Conservation (phyloP, 2,888 invertebrate genomes). For the Byasa hedistus region DNA sequence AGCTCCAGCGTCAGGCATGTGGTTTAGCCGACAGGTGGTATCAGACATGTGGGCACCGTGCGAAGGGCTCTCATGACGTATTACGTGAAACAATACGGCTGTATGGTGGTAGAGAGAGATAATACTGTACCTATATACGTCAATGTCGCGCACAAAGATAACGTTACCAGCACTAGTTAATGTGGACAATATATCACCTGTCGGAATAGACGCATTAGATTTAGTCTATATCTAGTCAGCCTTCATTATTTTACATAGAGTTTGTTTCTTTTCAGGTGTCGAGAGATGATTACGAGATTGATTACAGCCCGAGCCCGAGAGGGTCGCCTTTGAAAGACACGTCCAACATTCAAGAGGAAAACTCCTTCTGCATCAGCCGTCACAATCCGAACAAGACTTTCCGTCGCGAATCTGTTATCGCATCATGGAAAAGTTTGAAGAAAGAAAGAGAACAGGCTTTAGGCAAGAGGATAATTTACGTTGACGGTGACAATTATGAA, state of each 20-base stretch:
- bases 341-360: conserved; percentile 69
- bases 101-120: conserved; percentile 53
- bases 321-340: conserved; percentile 73
- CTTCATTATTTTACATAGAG: conserved; percentile 34
- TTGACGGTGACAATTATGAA: conserved; percentile 67
- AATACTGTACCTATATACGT: conserved; percentile 37
- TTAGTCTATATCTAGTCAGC: conserved; percentile 21
- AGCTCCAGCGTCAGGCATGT: conserved; percentile 44
- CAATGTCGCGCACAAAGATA: conserved; percentile 51
- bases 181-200: conserved; percentile 46
- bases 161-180: conserved; percentile 58
- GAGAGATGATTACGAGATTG: conserved; percentile 71
- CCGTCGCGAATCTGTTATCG: conserved; percentile 73
- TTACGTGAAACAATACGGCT: conserved; percentile 45
- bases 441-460: conserved; percentile 73
- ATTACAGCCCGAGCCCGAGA: conserved; percentile 68
- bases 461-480: conserved; percentile 68
- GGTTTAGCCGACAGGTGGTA: conserved; percentile 62
- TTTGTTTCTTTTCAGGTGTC: conserved; percentile 68
- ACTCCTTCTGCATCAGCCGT: conserved; percentile 69
- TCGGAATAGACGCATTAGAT: conserved; percentile 35
- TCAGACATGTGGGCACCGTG: conserved; percentile 63
- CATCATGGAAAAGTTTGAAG: conserved; percentile 75
- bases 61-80: conserved; percentile 65
- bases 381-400: conserved; percentile 76